Base-by-base conservation (phyloP, 2,888 invertebrate genomes). In the Pollenia labialis region DNA sequence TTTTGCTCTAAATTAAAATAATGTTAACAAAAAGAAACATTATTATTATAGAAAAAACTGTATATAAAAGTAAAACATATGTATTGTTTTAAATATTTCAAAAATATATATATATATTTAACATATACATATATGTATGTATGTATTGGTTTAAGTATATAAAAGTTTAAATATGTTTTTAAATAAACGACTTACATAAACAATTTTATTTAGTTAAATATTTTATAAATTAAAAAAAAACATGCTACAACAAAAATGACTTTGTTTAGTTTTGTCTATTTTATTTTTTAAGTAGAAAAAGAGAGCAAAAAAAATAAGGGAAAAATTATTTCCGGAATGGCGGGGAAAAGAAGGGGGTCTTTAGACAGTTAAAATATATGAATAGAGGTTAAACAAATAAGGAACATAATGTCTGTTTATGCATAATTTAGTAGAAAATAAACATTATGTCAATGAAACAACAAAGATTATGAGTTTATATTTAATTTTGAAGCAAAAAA, bases 181-280 rank as follows among this genome's bases (percentile, higher is more conserved):
- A 32, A 32, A 32, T 32, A 32, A 32, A 32, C 32, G 32, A 2
- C 64, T 66, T 32, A 50, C 48, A 56, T 64, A 68, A 52, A 50
- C 66, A 32, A 42, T 42, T 64, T 81, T 68, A 9, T 44, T 52
- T 14, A 75, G 52, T 76, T 81, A 76, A 77, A 71, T 82, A 82
- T 85, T 79, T 79, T 74, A 64, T 64, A 68, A 69, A 71, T 23
- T 82, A 58, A 46, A 40, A 32, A 32, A 32, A 74, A 86, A 86
- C 86, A 86, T 86, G 86, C 86, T 72, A 76, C 64, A 80, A 83
- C 75, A 80, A 83, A 83, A 82, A 75, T 71, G 64, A 60, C 42
- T 64, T 71, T 69, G 11, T 44, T 72, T n/a, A 46, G 40, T 72
- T 79, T 50, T 14, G 4, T 72, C 16, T 64, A 9, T 12, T 44